Evolutionary conservation across 2,113 vertebrate genomes (phyloP).

Genomic region (Nannospalax galili): DNA sequence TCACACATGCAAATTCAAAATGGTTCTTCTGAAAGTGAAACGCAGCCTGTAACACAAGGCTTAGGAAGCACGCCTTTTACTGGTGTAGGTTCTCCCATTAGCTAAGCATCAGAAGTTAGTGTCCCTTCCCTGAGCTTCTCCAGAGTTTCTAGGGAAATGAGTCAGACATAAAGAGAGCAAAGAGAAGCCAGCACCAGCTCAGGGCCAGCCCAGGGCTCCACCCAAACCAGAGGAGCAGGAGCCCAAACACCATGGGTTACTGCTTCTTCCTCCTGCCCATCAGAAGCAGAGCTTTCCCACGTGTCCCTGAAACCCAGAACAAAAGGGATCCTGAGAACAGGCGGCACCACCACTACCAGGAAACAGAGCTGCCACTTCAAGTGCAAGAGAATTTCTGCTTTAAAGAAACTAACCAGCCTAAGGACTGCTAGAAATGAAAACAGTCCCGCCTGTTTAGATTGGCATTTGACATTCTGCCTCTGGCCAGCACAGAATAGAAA

Average conservation of each 20-base stretch:
- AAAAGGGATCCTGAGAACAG: background rate
- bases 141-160: background rate
- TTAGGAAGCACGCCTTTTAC: background rate
- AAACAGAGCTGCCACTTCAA: background rate
- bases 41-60: background rate
- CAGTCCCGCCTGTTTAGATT: background rate
- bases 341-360: background rate
- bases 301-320: background rate
- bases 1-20: background rate
- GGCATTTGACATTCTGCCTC: background rate
- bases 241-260: background rate
- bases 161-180: background rate
- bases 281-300: background rate
- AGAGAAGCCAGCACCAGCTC: background rate
- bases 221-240: conserved; percentile 75
- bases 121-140: background rate
- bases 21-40: background rate
- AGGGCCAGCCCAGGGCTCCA: background rate
- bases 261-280: background rate
- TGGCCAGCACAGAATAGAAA: background rate
- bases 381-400: background rate
- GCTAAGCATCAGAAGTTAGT: background rate
- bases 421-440: background rate
- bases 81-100: background rate
- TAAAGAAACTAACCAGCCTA: background rate